A percentile compares a stretch with the other conserved stretches of the same genome.
Conservation (phyloP, 2,113 vertebrate species). For the Thalassoma bifasciatum region DNA sequence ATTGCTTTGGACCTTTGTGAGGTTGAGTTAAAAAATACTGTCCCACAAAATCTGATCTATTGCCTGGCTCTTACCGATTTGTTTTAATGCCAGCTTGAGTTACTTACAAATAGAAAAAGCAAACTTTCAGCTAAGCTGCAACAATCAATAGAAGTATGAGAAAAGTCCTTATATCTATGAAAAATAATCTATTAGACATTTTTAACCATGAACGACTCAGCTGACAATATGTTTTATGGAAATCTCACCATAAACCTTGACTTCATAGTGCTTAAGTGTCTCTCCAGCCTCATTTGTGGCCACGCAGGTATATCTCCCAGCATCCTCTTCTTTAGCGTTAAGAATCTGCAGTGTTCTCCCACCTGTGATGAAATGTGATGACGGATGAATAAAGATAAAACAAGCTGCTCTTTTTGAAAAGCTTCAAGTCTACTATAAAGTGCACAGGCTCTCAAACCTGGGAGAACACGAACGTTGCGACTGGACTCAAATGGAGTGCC, state of each 20-base stretch:
- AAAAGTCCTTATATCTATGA: too few species aligned
- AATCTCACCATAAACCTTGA: constrained; percentile 93
- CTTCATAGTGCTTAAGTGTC: constrained; percentile 91
- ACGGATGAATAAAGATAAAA: background rate
- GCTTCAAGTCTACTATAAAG: accelerated
- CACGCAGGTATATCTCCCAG: constrained; percentile 92
- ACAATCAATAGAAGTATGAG: too few species aligned
- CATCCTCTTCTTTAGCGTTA: constrained; percentile 87
- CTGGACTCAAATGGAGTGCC: constrained; percentile 87
- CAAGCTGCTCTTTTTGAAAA: background rate
- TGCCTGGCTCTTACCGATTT: too few species aligned
- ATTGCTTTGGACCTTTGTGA: too few species aligned
- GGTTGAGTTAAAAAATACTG: too few species aligned
- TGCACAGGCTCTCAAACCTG: constrained; percentile 83
- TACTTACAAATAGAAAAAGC: too few species aligned
- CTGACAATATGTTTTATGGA: background rate
- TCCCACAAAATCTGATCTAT: too few species aligned
- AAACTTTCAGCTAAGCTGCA: too few species aligned
- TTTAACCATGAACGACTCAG: too few species aligned
- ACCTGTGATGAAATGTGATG: constrained; percentile 76
- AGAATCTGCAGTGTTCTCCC: constrained; percentile 94
- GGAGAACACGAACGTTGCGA: constrained; percentile 89
- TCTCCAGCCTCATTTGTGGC: constrained; percentile 97
- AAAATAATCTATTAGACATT: too few species aligned
- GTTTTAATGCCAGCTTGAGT: too few species aligned